Base-by-base conservation (phyloP, 92 coral and sea anemone genomes). In the Epizoanthus scotinus region DNA sequence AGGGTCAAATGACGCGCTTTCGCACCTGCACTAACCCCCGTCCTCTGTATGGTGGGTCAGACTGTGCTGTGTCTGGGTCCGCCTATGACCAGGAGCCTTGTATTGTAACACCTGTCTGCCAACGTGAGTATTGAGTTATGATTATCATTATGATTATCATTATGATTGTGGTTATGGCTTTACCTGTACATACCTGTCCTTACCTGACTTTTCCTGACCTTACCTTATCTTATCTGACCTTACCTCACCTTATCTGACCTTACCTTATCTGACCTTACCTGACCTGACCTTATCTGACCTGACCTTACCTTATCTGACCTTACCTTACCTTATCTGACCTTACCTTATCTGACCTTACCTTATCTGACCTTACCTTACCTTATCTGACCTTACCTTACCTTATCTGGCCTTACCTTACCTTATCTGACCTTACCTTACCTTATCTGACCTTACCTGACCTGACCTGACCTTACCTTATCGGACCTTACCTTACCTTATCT, bases 51-150 rank as follows among this genome's bases (percentile, higher is more conserved):
- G 81, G 68, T 38, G 81, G 81, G 8, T 75, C 58, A 25, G 81
- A 75, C 54, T 75, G 81, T 22, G 27, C 59, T 21, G 14, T 68
- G 18, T n/a, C 57, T 0, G 81, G 81, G 8, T 25, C 81, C 26
- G 29, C 81, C 25, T 75, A 57, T 49, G 68, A 75, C n/a, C 81
- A 75, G 25, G 59, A 75, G 26, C 81, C 81, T 20, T 75, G 81
- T 7, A 59, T 21, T n/a, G 15, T 22, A n/a, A 75, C 40, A 22
- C 21, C 61, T 59, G 21, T 36, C 34, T 75, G 81, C 53, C 63
- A 59, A 4, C 29, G 81, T 75, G 24, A 29, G n/a, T 57, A 2
- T 3, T 67, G n/a, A 67, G 17, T 67, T 29, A 15, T 28, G n/a
- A 12, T 29, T 67, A 12, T 28, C 19, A 6, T 31, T 13, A 67